Evolutionary conservation across 1,140 invertebrate species (phyloP).

Genomic region (Amyelois transitella): DNA sequence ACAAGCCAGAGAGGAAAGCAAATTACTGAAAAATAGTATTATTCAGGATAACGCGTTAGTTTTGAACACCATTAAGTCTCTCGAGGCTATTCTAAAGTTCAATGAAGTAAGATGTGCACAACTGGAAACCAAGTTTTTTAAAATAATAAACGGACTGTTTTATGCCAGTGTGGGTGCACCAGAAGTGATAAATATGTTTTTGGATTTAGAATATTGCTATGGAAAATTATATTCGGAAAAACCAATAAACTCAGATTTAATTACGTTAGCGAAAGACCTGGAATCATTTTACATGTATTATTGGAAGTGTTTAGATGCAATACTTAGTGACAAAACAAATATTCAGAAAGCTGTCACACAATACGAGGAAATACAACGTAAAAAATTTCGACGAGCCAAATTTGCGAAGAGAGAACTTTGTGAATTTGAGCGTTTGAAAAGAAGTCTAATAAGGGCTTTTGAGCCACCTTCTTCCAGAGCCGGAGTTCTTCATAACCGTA

Average conservation of each 20-base stretch:
- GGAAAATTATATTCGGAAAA: slow-evolving; percentile 48
- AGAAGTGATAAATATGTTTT: slow-evolving; percentile 48
- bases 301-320: slow-evolving; percentile 36
- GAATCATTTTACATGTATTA: slow-evolving; percentile 53
- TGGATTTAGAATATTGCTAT: slow-evolving; percentile 56
- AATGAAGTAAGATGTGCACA: slow-evolving; percentile 31
- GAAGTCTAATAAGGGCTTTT: slow-evolving; percentile 34
- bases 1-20: slow-evolving; percentile 31
- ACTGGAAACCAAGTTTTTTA: slow-evolving; percentile 46
- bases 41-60: slow-evolving; percentile 35
- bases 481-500: background rate
- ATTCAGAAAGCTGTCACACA: slow-evolving; percentile 23
- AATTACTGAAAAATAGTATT: slow-evolving; percentile 34
- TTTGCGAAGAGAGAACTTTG: slow-evolving; percentile 42
- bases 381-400: slow-evolving; percentile 34
- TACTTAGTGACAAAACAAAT: slow-evolving; percentile 34
- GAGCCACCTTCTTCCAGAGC: slow-evolving; percentile 5
- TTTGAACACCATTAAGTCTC: slow-evolving; percentile 29
- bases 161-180: slow-evolving; percentile 39
- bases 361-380: slow-evolving; percentile 31
- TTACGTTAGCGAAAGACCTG: slow-evolving; percentile 36
- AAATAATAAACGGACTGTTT: slow-evolving; percentile 47
- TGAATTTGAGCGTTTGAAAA: slow-evolving; percentile 40
- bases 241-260: slow-evolving; percentile 41
- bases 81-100: slow-evolving; percentile 34